Base-by-base conservation (phyloP, 2,113 vertebrate species). In the Perca flavescens region DNA sequence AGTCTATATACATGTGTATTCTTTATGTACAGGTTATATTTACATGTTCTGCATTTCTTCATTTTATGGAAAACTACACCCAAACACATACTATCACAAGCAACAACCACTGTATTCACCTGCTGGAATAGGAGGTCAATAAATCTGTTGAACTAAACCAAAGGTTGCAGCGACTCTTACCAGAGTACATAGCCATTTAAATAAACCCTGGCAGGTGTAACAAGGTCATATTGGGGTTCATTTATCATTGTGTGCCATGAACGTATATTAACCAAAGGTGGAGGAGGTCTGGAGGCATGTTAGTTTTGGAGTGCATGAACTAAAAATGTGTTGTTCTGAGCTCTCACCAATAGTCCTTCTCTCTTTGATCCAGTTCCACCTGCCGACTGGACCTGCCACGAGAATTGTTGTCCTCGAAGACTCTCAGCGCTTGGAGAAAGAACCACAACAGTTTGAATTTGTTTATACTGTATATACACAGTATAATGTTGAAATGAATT, bases 341-440 rank as follows among this genome's bases (percentile, higher is more conserved):
- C 10, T 67, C 87, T 89, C 25, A 92, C 91, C 60, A 0, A 25
- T 86, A 91, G 4, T 88, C 60, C 14, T 28, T 28, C 28, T 40
- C n/a, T 57, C 89, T 36, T 34, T 79, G 5, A 1, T 17, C 57
- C 52, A 93, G 74, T 64, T 91, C 89, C 28, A 58, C 17, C 68
- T 88, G 0, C 0, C 88, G 74, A 47, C 15, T 16, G 7, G 71
- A 61, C 15, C 0, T 46, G 36, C 81, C 85, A 12, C 78, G 67
- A 65, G n/a, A 5, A 60, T 69, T 22, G 19, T 0, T 58, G 50
- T 93, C 91, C 0, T 92, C 61, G 54, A 67, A 79, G 78, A 87
- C 47, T 81, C 4, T 89, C 22, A 90, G 63, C 65, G 88, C 90
- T 92, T 56, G 1, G 68, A 62, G 52, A 31, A 60, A 69, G 9